Base-by-base conservation (phyloP, 1,140 invertebrate species). In the Ceratoteleas bidentatus region DNA sequence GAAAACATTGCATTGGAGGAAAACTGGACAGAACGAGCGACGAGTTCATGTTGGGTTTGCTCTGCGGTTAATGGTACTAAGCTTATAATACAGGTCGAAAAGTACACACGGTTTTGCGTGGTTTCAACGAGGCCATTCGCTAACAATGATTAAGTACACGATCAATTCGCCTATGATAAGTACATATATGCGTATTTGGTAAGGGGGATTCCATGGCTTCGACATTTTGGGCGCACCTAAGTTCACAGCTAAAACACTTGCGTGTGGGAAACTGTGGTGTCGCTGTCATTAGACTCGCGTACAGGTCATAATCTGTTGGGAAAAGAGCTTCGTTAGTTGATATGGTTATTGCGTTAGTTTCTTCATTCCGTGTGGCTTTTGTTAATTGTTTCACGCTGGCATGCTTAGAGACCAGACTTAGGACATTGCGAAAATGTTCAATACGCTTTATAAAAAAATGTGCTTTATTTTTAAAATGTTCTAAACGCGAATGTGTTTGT, bases 271-370 rank as follows among this genome's bases (percentile, higher is more conserved):
- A 72, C 54, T 36, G 66, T 82, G 61, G 76, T 78, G 74, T 56
- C 76, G 84, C 84, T 69, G 79, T 84, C 50, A 83, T 86, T 87
- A 84, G 81, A 85, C 52, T 88, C 84, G 66, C 85, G 85, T 89
- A 88, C 88, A 75, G 84, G 85, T 89, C 68, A 87, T 87, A 90
- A 89, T 90, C 88, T 89, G 87, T 90, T 87, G 85, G 81, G 84
- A 88, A 79, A 89, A 89, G 84, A 88, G 86, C 32, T 86, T 74
- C 65, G 52, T 88, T 88, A 89, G 80, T 88, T 36, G 10, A 60
- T 13, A 43, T 56, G 14, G 9, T 60, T 58, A 65, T 53, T 4
- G 14, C 43, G 10, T 57, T 57, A 56, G 36, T 54, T 50, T 2
- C 2, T 62, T 34, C 43, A 57, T 64, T 64, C 16, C 24, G 13